phyloP scores from a whole-genome alignment of 2,797 vertebrate species.

The Onychomys torridus region DNA sequence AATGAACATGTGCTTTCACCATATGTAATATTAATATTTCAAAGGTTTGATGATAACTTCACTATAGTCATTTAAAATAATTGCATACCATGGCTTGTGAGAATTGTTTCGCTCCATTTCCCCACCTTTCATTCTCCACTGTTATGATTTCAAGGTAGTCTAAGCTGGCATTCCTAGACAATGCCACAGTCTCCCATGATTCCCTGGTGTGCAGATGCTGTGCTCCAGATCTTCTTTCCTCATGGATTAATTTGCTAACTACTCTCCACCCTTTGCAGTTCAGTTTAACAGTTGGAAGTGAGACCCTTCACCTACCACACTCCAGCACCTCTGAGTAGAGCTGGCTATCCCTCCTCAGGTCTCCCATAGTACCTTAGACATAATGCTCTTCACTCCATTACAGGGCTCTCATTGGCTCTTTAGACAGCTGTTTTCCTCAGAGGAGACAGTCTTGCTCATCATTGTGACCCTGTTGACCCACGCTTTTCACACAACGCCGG shows the following conservation, averaged over 20 bases:
- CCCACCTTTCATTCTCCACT: not conserved
- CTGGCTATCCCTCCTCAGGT: not conserved
- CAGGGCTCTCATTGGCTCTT: not conserved
- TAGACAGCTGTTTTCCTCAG: not conserved
- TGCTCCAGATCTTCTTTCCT: not conserved
- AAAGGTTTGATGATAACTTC: not conserved
- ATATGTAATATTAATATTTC: not conserved
- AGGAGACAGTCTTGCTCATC: not conserved
- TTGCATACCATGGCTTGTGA: not conserved
- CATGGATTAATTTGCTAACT: not conserved
- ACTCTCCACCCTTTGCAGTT: not conserved
- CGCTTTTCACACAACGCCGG: not conserved
- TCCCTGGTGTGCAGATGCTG: not conserved
- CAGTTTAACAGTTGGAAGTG: not conserved
- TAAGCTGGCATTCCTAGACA: not conserved
- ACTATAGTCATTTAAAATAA: slow-evolving; percentile 31
- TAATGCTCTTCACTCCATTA: not conserved
- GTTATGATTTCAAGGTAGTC: not conserved
- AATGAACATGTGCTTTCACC: not conserved
- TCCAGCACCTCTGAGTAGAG: not conserved
- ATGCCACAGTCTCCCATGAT: not conserved
- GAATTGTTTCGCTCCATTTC: not conserved
- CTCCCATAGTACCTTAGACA: not conserved
- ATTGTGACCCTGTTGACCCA: not conserved
- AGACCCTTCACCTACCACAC: not conserved